phyloP scores from a whole-genome alignment of 1,140 invertebrate species.

The Aradophagus sp. region DNA sequence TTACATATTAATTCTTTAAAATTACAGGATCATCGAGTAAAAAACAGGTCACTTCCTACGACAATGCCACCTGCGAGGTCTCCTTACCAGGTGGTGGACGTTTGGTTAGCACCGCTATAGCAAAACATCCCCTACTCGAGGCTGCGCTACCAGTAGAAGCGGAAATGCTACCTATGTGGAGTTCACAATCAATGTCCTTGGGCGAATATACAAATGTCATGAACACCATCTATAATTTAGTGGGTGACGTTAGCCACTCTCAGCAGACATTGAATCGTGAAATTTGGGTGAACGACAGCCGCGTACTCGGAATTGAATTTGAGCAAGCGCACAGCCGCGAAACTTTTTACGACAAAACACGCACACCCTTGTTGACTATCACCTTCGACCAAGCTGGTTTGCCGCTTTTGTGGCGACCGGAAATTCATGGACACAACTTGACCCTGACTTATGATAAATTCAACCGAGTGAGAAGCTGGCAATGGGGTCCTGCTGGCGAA shows the following conservation, averaged over 20 bases:
- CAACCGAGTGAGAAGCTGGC: constrained; percentile 93
- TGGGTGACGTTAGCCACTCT: constrained; percentile 87
- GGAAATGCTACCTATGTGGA: constrained; percentile 92
- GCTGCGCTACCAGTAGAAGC: constrained; percentile 91
- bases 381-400: constrained; percentile 90
- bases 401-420: constrained; percentile 85
- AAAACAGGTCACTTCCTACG: constrained; percentile 81
- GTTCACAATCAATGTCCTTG: constrained; percentile 83
- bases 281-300: constrained; percentile 88
- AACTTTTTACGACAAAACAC: constrained; percentile 90
- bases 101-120: constrained; percentile 83
- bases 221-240: constrained; percentile 86
- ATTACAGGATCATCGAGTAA: constrained; percentile 78
- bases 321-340: constrained; percentile 91
- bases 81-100: constrained; percentile 82
- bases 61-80: constrained; percentile 85
- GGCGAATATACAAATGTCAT: constrained; percentile 87
- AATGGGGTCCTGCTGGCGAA: constrained; percentile 90
- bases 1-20: constrained; percentile 14
- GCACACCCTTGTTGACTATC: constrained; percentile 87
- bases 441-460: constrained; percentile 94
- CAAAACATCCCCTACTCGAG: constrained; percentile 90
- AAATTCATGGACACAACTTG: constrained; percentile 82
- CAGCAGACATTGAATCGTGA: constrained; percentile 88
- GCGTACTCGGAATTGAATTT: constrained; percentile 91